phyloP scores from a whole-genome alignment of 2,113 vertebrate species.

The Neolamprologus sp. region DNA sequence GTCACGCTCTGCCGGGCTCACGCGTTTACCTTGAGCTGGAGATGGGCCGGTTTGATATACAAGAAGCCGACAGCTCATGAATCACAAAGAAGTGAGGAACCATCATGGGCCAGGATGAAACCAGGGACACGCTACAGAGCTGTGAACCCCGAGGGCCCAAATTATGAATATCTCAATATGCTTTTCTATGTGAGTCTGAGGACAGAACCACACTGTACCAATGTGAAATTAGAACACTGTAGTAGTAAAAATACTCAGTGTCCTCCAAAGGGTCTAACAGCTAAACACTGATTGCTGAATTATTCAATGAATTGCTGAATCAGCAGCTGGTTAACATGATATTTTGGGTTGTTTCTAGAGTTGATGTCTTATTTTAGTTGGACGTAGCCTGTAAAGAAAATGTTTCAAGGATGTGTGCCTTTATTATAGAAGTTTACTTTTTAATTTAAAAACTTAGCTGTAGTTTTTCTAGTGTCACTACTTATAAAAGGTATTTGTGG shows the following conservation, averaged over 20 bases:
- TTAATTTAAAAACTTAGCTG: background rate
- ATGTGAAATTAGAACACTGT: background rate
- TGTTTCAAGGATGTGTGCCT: background rate
- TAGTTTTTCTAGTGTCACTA: background rate
- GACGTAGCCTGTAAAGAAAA: background rate
- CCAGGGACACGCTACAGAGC: background rate
- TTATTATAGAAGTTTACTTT: background rate
- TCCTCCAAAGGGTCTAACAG: background rate
- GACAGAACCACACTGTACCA: background rate
- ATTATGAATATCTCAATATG: background rate
- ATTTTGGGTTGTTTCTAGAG: background rate
- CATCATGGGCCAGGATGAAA: background rate
- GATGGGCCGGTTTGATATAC: conserved; percentile 9
- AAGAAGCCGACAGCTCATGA: conserved; percentile 33
- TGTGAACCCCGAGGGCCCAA: background rate
- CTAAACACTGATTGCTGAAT: background rate
- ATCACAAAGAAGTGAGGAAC: conserved; percentile 3
- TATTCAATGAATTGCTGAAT: background rate
- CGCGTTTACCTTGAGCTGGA: conserved; percentile 30
- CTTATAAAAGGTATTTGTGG: background rate
- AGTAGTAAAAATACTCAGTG: background rate
- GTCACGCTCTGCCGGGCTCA: background rate
- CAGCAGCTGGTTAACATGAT: background rate
- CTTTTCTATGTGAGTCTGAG: background rate
- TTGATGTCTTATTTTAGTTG: background rate